phyloP scores from a whole-genome alignment of 2,888 invertebrate genomes.

The Archips crataeganus region DNA sequence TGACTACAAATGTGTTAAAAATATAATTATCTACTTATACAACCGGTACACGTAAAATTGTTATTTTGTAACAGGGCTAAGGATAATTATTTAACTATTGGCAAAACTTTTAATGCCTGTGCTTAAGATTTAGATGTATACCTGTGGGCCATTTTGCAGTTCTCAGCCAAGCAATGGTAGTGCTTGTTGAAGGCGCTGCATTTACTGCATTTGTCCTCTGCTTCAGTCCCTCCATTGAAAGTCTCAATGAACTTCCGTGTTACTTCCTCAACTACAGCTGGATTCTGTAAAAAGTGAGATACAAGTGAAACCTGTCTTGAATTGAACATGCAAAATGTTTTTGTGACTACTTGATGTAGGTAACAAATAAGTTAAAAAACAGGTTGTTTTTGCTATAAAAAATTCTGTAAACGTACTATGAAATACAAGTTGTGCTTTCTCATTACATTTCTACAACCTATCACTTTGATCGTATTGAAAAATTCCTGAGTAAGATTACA shows the following conservation, averaged over 20 bases:
- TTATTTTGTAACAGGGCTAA: too few relatives aligned
- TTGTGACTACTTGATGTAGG: too few relatives aligned
- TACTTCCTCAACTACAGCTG: slow-evolving; percentile 86
- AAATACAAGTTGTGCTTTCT: too few relatives aligned
- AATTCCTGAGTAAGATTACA: not conserved
- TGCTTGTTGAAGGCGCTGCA: slow-evolving; percentile 91
- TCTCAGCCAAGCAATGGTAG: slow-evolving; percentile 93
- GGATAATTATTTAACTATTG: not conserved
- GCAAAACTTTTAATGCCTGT: too few relatives aligned
- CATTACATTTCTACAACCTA: too few relatives aligned
- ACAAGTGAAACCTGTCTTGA: too few relatives aligned
- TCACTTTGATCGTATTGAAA: not conserved
- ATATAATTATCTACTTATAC: too few relatives aligned
- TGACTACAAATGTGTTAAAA: not conserved
- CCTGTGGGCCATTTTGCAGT: slow-evolving; percentile 91
- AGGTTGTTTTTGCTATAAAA: too few relatives aligned
- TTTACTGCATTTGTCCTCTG: slow-evolving; percentile 83
- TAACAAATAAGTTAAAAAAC: too few relatives aligned
- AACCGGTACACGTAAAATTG: too few relatives aligned
- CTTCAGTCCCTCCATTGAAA: slow-evolving; percentile 79
- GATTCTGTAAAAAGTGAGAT: slow-evolving; percentile 65
- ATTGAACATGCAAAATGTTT: too few relatives aligned
- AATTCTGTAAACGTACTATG: too few relatives aligned
- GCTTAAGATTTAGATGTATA: slow-evolving; percentile 51
- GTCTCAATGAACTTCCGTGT: slow-evolving; percentile 82